Percentiles rank a stretch among this genome's conserved stretches.
Conservation (phyloP, 2,797 vertebrate genomes). For the Phoxinus dragarum region DNA sequence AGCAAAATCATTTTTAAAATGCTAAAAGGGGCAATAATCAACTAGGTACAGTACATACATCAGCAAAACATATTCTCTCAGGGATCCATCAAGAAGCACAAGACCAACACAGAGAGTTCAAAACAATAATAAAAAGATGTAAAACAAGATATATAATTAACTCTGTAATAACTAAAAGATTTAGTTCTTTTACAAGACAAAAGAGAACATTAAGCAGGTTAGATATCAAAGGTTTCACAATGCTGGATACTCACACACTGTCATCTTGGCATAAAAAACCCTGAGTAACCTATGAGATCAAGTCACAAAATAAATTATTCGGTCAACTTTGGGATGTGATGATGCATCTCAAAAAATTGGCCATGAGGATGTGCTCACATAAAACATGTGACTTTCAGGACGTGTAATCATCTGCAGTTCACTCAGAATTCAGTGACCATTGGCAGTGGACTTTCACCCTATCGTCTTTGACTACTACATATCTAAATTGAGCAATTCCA, state of each 20-base stretch:
- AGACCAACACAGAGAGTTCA: slow-evolving; percentile 75
- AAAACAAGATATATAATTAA: slow-evolving; percentile 51
- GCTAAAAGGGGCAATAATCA: slow-evolving; percentile 37
- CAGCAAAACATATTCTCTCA: slow-evolving; percentile 53
- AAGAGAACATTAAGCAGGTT: slow-evolving; percentile 54
- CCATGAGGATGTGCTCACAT: slow-evolving; percentile 37
- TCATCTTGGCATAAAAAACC: slow-evolving; percentile 83
- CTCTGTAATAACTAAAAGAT: slow-evolving; percentile 44
- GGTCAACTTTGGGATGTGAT: slow-evolving; percentile 51
- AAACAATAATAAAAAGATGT: slow-evolving; percentile 66
- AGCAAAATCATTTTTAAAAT: slow-evolving; percentile 55
- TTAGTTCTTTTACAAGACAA: slow-evolving; percentile 18
- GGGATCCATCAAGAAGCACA: slow-evolving; percentile 69
- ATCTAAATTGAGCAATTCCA: slow-evolving; percentile 45
- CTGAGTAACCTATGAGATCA: slow-evolving; percentile 80
- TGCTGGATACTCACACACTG: slow-evolving; percentile 69
- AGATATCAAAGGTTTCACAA: slow-evolving; percentile 69
- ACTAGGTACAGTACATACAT: slow-evolving; percentile 51
- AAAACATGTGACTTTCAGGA: slow-evolving; percentile 8
- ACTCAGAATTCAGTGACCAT: slow-evolving; percentile 34
- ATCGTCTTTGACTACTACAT: neutral
- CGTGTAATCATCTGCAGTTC: slow-evolving; percentile 34
- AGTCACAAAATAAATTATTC: slow-evolving; percentile 50
- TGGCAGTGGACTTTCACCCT: slow-evolving; percentile 37
- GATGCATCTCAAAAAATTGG: slow-evolving; percentile 17